phyloP scores from a whole-genome alignment of 1,140 invertebrate genomes.

The Galendromus occidentalis region DNA sequence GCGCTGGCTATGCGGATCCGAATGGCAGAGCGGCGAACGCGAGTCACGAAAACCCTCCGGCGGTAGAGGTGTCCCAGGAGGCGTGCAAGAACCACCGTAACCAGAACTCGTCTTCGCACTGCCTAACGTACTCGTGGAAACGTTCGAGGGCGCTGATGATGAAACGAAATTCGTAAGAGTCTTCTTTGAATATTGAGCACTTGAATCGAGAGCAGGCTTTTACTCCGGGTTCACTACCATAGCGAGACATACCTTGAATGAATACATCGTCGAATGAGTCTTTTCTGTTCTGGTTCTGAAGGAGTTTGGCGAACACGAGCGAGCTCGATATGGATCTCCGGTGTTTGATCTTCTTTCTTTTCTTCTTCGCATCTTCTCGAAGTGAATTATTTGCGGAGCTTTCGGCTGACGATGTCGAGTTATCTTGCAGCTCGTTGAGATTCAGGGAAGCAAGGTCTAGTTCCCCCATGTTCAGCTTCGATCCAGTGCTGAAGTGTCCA shows the following conservation, averaged over 20 bases:
- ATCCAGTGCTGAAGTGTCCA: conserved; percentile 14
- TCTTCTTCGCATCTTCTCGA: conserved; percentile 12
- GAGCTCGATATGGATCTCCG: conserved; percentile 1
- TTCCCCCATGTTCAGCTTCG: conserved; percentile 13
- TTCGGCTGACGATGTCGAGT: neutral
- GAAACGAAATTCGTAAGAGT: too few species aligned
- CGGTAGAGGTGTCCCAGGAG: conserved; percentile 31
- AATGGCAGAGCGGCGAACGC: conserved; percentile 10
- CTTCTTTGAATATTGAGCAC: too few species aligned
- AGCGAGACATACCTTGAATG: neutral
- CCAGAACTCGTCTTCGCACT: conserved; percentile 3
- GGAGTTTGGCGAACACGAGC: conserved; percentile 3
- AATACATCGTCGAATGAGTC: conserved; percentile 4
- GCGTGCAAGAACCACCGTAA: neutral
- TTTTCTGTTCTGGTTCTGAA: neutral
- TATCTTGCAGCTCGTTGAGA: conserved; percentile 10
- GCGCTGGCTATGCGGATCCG: conserved; percentile 13
- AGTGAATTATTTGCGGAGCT: conserved; percentile 6
- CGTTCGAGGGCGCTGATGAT: neutral
- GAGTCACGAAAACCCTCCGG: conserved; percentile 63
- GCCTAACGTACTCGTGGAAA: neutral
- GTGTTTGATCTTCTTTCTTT: conserved; percentile 15
- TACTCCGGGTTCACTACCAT: too few species aligned
- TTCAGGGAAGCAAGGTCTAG: conserved; percentile 11
- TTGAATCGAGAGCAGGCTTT: too few species aligned